Evolutionary conservation across 1,140 invertebrate species (phyloP), one percentile per base, ranked within the genome.

Genomic region (Coenobita brevimanus): DNA sequence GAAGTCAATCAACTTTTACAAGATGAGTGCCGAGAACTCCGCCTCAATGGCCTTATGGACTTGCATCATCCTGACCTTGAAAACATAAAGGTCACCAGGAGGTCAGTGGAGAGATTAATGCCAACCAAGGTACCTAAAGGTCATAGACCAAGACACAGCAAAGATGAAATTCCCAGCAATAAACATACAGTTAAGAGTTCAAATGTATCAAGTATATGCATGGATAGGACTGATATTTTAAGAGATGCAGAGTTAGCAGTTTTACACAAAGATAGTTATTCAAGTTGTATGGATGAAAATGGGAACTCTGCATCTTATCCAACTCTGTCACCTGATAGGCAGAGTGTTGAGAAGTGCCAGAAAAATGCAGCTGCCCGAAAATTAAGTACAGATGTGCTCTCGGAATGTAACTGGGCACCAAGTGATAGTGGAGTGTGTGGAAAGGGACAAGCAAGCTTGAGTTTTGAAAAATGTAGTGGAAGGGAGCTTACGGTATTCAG

Each of bases 21-120:
- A 36, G 88, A 89, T 60, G 88, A 89, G 60, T 89, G 88, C 36
- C 43, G 88, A 21, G 88, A 89, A 36, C 64, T 89, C 38, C 57
- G 50, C 46, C 69, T 60, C 4, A 79, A 46, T 10, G 88, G 88
- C 21, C 41, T 89, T n/a, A 41, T 71, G 13, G 81, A 83, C 17
- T 46, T 89, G 54, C 67, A 75, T 38, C 50, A 57, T 17, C 36
- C 83, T 54, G 57, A 89, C 57, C 4, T 50, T 2, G 81, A 67
- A 30, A 64, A 84, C 21, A 43, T 33, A 38, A 84, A 60, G 33
- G 46, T 89, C n/a, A 89, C 88, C 21, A 67, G 88, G 10, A 67
- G 88, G 21, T 60, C 75, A 30, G 75, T 83, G 15, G 84, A 80
- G 33, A 69, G 67, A 50, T 36, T 36, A 50, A 33, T 73, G 46